A percentile compares a stretch with the other conserved stretches of the same genome.
These are phyloP conservation scores for Mesocricetus auratus DNA, from an alignment of 2,113 vertebrate species.

Conservation along the genomic window DNA sequence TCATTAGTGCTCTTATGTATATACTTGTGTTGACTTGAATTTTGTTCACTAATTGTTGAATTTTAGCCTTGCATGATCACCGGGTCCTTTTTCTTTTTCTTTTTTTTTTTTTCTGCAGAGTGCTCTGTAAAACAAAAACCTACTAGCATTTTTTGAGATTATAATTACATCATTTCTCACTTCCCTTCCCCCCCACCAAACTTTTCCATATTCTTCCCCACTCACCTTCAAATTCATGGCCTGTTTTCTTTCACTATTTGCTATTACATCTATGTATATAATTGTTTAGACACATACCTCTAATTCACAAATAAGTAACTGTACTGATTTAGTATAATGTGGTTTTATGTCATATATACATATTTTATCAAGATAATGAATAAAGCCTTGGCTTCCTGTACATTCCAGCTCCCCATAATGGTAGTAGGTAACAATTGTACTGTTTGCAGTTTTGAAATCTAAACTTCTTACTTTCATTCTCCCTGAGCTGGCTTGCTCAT, in stretches of 20 bases:
- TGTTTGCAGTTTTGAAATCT: neutral
- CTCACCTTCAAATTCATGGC: neutral
- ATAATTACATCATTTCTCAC: neutral
- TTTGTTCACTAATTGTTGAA: neutral
- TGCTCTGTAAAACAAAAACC: neutral
- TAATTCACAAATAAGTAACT: neutral
- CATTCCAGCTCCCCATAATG: no score
- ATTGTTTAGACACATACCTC: neutral
- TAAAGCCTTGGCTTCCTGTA: neutral
- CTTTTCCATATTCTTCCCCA: neutral
- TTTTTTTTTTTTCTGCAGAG: neutral
- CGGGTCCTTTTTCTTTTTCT: neutral
- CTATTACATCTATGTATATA: neutral
- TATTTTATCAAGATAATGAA: neutral
- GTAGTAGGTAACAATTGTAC: neutral
- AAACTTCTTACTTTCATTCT: neutral
- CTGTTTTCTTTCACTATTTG: neutral
- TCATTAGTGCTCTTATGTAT: neutral
- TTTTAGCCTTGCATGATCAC: neutral
- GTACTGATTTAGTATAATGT: neutral
- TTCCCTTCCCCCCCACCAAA: neutral
- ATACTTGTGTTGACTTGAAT: neutral
- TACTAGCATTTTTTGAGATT: neutral
- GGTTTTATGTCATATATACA: rapidly evolving
- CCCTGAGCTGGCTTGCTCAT: neutral